Percentiles rank a stretch among this genome's conserved stretches.
phyloP scores from a whole-genome alignment of 2,888 invertebrate genomes.

The Galerucella pusilla region DNA sequence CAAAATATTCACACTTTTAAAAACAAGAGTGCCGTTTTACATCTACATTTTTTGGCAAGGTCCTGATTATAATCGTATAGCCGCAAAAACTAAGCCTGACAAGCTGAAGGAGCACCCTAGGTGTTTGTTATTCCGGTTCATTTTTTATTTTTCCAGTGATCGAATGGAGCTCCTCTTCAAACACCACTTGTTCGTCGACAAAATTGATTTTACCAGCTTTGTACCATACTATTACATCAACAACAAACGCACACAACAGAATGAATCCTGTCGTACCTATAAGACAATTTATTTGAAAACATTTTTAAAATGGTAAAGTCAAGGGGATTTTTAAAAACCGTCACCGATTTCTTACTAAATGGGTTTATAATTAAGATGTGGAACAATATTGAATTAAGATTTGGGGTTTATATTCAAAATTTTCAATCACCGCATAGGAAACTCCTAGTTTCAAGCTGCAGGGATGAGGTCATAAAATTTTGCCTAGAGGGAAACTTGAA shows the following conservation, averaged over 20 bases:
- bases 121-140: constrained; percentile 55
- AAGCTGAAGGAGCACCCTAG: constrained; percentile 40
- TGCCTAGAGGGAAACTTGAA: too few relatives aligned
- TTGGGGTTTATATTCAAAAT: too few relatives aligned
- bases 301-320: neutral
- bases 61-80: constrained; percentile 8
- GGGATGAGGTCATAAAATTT: too few relatives aligned
- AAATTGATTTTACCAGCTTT: constrained; percentile 85
- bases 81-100: constrained; percentile 20
- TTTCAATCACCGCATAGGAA: too few relatives aligned
- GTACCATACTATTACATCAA: constrained; percentile 90
- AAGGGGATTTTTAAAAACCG: too few relatives aligned
- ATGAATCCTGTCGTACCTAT: constrained; percentile 87
- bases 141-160: constrained; percentile 62
- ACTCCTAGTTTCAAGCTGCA: too few relatives aligned
- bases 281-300: constrained; percentile 48
- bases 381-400: too few relatives aligned
- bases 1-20: neutral
- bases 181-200: constrained; percentile 69
- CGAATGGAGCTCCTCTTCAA: constrained; percentile 65
- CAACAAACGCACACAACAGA: constrained; percentile 87
- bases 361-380: too few relatives aligned
- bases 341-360: too few relatives aligned
- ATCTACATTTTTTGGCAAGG: constrained; percentile 20
- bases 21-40: neutral